Evolutionary conservation across 2,888 invertebrate genomes (phyloP), one percentile per base, ranked within the genome.

Genomic region (Azorinus chamasolen): DNA sequence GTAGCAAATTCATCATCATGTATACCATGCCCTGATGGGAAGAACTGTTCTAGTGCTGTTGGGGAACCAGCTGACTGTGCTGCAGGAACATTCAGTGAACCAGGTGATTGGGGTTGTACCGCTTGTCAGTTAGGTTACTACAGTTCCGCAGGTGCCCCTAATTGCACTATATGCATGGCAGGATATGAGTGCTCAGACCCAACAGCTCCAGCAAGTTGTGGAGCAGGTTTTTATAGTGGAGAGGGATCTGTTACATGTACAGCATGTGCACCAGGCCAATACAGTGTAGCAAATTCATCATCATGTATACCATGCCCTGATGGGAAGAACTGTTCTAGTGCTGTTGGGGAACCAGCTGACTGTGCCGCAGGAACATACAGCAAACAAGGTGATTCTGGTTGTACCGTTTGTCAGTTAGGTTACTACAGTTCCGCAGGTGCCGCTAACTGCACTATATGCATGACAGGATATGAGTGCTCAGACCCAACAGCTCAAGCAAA

Each of bases 141-240:
- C 78, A 89, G 91, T 66, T 54, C 51, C 45, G 71, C 83, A n/a
- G 87, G 78, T 22, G 79, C 90, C 1, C 64, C 79, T 5, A 61
- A 68, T 0, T 92, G 92, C 74, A 87, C 88, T 2, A 72, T 82
- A 8, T 92, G 92, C 79, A 86, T 89, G n/a, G 85, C 89, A n/a
- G 92, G 92, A 2, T 81, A 65, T 46, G 69, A 77, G 18, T 89
- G 90, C 63, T 50, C 37, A 51, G 77, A 87, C 69, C 83, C 90
- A 12, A 58, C 68, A 4, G 70, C 68, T 10, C 87, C 89, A 6
- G 65, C 64, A 2, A 57, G 76, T 22, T 92, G 92, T 83, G 32
- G 45, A 4, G 5, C 74, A 25, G 90, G 90, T 12, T 72, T 75
- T 48, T 92, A 91, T 86, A 89, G 90, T 68, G 54, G 83, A 0